Base-by-base conservation (phyloP, 2,888 invertebrate species). In the Eupsilia transversa region DNA sequence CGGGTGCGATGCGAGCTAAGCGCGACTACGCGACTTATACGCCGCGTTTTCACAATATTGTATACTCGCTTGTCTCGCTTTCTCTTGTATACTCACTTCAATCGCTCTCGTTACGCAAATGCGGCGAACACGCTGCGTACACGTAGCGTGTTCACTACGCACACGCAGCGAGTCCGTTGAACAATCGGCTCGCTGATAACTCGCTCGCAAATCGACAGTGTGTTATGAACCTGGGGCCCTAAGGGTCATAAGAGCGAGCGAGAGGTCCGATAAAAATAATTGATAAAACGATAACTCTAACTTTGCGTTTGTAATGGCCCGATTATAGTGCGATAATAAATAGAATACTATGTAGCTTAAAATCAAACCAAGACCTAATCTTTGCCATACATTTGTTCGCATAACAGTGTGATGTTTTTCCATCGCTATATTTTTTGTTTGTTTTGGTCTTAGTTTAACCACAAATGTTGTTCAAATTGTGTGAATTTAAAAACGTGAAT, bases 321-420 rank as follows among this genome's bases (percentile, higher is more conserved):
- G 46, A 46, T 7, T n/a, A n/a, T n/a, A 30, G 54, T 56, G 20
- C 9, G 30, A 56, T 30, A 7, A 1, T 14, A 27, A 54, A 56
- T 56, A 56, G 3, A 30, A 30, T 54, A 14, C 23, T 17, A 20
- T 49, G 52, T 43, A 60, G 35, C 17, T 56, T n/a, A 56, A 43
- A 56, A 27, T 56, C 1, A 72, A 67, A 63, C 66, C 57, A 27
- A 27, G 27, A 12, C 17, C 6, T 23, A 56, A 60, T 27, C 1
- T 38, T 38, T 41, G 38, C 10, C 35, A 46, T 30, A 61, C 30
- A 79, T 68, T 79, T 78, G 52, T 73, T 79, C 46, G 41, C 17
- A 30, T 65, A 17, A 57, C 20, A 60, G 14, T 66, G 10, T 74
- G 43, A 65, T 61, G 30, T 38, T 43, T 46, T 41, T 43, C 17